Evolutionary conservation across 2,113 vertebrate species (phyloP).

Genomic region (Tachuris rubrigastra): DNA sequence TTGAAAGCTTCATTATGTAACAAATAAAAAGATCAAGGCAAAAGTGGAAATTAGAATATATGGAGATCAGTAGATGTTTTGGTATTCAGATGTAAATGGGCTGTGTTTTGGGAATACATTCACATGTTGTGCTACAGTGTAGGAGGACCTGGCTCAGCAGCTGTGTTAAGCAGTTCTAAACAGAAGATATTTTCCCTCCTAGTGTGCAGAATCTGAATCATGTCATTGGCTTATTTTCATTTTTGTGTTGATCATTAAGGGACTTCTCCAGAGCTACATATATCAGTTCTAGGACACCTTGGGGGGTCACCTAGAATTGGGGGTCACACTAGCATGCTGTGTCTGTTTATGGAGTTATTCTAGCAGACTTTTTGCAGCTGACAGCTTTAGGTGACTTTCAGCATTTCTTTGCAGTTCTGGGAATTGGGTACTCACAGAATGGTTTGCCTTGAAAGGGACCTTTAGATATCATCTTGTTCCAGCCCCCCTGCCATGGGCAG

Average conservation of each 20-base stretch:
- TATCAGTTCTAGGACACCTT: background rate
- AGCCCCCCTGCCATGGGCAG: background rate
- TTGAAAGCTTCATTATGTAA: background rate
- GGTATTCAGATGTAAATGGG: background rate
- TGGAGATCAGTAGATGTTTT: background rate
- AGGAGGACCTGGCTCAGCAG: background rate
- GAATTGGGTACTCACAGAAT: background rate
- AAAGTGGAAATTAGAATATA: background rate
- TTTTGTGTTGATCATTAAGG: background rate
- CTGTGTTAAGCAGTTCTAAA: background rate
- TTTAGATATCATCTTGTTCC: background rate
- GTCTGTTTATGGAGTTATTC: background rate
- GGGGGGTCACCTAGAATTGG: background rate
- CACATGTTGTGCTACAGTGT: background rate
- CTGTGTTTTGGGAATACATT: background rate
- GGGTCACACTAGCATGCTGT: background rate
- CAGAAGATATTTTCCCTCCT: background rate
- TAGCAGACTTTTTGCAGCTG: background rate
- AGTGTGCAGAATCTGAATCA: background rate
- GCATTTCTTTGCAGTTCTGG: background rate
- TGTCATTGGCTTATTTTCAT: background rate
- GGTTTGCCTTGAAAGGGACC: background rate
- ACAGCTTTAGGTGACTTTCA: background rate
- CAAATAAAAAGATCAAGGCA: background rate
- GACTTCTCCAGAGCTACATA: background rate